Base-by-base conservation (phyloP, 2,888 invertebrate species). In the Pyrgus malvae region DNA sequence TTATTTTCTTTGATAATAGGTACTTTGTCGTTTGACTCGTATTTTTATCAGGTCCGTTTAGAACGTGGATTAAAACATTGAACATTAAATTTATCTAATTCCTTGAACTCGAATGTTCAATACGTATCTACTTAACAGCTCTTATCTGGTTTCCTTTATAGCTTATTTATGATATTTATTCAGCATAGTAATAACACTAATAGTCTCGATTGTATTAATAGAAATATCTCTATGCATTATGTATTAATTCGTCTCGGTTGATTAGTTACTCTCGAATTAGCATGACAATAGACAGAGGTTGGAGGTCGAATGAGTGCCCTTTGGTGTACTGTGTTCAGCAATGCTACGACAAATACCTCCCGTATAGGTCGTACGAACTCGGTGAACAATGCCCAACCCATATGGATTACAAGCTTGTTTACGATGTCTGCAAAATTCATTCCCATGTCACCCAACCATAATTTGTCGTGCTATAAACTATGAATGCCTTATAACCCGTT, bases 361-460 rank as follows among this genome's bases (percentile, higher is more conserved):
- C 65, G 64, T 69, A 70, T 65, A 74, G 68, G 67, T 67, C 69
- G 72, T 48, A 12, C 16, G 25, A 16, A 29, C 48, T 25, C 37
- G 69, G 67, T 70, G 76, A 78, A 83, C 84, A 85, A 85, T 82
- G 75, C 80, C 81, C 80, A 74, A 74, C 87, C 85, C 80, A 84
- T 78, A 66, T 74, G 66, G 65, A 44, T 37, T 74, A 72, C 77
- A 75, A 76, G 70, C 74, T 76, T 76, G 77, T 81, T 53, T 78
- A 73, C 72, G 70, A 66, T 70, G 73, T 74, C 78, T 77, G 74
- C 72, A 69, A 80, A 78, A 53, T 44, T 59, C 58, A 76, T 78
- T 75, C 70, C 66, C 70, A 67, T 71, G 70, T 76, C 70, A 37
- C 45, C 37, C 53, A 45, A 14, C 21, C 53, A 72, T 67, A 66